Evolutionary conservation across 2,113 vertebrate species (phyloP).

Genomic region (Ochotona princeps): DNA sequence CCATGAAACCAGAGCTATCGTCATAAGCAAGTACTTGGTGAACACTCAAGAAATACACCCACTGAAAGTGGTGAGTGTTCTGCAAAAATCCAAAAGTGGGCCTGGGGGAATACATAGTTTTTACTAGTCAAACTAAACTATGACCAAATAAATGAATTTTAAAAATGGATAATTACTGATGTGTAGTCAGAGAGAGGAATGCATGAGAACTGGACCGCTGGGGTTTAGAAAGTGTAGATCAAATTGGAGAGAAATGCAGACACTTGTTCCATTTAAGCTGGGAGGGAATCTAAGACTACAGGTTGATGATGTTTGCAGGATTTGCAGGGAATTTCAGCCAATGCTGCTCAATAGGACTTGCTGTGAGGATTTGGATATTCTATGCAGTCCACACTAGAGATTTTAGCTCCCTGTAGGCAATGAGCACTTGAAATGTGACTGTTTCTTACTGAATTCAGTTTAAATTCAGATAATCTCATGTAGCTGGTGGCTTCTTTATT

Average conservation of each 20-base stretch:
- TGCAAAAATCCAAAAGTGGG: background rate
- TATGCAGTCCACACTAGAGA: too few relatives aligned
- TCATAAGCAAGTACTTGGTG: conserved; percentile 44
- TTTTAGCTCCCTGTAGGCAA: background rate
- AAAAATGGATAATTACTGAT: background rate
- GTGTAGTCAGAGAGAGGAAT: background rate
- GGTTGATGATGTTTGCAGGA: background rate
- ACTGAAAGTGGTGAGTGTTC: background rate
- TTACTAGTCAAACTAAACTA: conserved; percentile 3
- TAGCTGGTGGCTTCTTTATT: background rate
- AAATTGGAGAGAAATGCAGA: background rate
- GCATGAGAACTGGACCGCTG: background rate
- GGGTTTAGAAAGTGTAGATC: background rate
- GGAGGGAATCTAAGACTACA: background rate
- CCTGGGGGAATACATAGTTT: conserved; percentile 11
- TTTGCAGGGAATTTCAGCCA: background rate
- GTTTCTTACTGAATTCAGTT: background rate
- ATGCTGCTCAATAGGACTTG: background rate
- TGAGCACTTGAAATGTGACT: background rate
- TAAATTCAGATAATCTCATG: background rate
- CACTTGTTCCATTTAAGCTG: background rate
- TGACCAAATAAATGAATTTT: conserved; percentile 6
- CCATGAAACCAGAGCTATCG: conserved; percentile 51
- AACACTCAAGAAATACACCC: background rate
- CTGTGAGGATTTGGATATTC: background rate